phyloP scores from a whole-genome alignment of 1,140 invertebrate species.

The Bombus vancouverensis region DNA sequence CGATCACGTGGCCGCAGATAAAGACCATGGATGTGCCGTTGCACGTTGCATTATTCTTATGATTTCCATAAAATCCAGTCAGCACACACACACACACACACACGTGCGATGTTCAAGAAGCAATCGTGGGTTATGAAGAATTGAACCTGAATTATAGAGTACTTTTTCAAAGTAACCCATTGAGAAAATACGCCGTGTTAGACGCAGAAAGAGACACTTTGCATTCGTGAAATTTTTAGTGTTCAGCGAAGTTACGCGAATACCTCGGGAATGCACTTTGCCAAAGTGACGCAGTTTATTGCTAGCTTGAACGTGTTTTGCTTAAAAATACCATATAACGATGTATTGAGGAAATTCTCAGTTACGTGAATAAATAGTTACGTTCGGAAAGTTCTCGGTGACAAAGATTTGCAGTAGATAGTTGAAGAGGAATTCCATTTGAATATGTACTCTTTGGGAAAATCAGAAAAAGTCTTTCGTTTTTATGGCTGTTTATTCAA shows the following conservation, averaged over 20 bases:
- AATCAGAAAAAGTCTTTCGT: background rate
- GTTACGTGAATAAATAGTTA: background rate
- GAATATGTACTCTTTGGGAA: background rate
- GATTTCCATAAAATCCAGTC: background rate
- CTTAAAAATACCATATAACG: background rate
- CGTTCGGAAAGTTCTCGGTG: background rate
- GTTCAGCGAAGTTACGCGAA: background rate
- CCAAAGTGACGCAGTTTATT: constrained; percentile 4
- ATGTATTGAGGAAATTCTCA: background rate
- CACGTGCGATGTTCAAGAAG: background rate
- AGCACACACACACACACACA: background rate
- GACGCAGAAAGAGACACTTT: background rate
- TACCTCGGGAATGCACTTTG: background rate
- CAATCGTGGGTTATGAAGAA: background rate
- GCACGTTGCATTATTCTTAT: background rate
- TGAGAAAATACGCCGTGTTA: background rate
- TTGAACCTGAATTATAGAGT: background rate
- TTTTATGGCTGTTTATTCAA: background rate
- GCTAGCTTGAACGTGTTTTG: too few relatives aligned
- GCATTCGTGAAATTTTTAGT: constrained; percentile 33
- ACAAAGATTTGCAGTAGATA: background rate
- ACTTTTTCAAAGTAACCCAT: background rate
- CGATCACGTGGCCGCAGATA: background rate
- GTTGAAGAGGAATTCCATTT: background rate
- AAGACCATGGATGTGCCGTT: background rate